Evolutionary conservation across 2,797 vertebrate species (phyloP).

Genomic region (Hippopotamyrus pictus): DNA sequence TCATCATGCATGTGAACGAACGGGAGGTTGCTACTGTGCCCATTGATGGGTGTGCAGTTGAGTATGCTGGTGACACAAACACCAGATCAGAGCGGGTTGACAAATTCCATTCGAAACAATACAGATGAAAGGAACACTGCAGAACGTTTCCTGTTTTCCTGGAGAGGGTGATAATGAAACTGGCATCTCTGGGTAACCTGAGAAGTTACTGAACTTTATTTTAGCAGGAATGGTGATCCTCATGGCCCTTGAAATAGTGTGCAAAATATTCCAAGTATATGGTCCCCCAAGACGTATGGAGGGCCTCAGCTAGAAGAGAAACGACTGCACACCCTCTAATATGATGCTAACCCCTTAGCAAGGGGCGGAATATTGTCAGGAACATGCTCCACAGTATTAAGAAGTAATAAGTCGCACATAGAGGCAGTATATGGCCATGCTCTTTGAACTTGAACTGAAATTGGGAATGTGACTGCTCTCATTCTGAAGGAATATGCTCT

Average conservation of each 20-base stretch:
- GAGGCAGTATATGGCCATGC: not conserved
- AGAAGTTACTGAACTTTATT: not conserved
- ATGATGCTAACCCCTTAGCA: not conserved
- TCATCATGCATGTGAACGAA: not conserved
- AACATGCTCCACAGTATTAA: not conserved
- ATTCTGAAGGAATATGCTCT: constrained; percentile 4
- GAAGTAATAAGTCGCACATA: not conserved
- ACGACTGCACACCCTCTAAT: not conserved
- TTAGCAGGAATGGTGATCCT: not conserved
- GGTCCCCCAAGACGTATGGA: not conserved
- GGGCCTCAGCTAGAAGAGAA: not conserved
- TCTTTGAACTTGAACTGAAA: constrained; percentile 3
- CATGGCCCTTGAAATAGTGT: not conserved
- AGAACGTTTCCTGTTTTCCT: not conserved
- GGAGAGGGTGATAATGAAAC: not conserved
- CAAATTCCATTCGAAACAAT: not conserved
- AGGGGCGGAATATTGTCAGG: not conserved
- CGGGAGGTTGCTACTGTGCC: not conserved
- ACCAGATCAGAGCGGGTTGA: not conserved
- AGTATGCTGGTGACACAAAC: not conserved
- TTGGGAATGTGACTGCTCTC: not conserved
- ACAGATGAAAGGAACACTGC: not conserved
- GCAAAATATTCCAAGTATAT: not conserved
- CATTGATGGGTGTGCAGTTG: not conserved
- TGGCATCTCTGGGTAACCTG: not conserved